Base-by-base conservation (phyloP, 2,797 vertebrate species). In the Dipus sagitta region DNA sequence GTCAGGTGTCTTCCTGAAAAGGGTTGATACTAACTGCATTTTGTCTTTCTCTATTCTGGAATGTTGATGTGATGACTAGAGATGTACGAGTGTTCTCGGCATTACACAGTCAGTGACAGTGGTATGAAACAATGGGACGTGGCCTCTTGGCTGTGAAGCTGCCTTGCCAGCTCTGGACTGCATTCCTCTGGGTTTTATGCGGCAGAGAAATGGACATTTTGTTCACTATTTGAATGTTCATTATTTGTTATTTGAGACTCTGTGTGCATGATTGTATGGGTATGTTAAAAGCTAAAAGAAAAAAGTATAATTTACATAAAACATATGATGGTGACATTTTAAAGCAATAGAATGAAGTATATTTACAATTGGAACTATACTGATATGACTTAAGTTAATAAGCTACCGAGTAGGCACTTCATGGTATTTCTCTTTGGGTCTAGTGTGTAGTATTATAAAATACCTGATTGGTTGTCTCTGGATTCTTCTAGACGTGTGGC, bases 321-420 rank as follows among this genome's bases (percentile, higher is more conserved):
- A 72, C 5, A 54, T n/a, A 5, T 71, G 58, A 78, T 3, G 64
- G 20, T 34, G 38, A 74, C n/a, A n/a, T n/a, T n/a, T n/a, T n/a
- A n/a, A n/a, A n/a, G n/a, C 60, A 58, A 80, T 88, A 47, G 38
- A 83, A 47, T 89, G 80, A 91, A 91, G 32, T 84, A 67, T 10
- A 54, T 11, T 72, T 93, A 70, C 72, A 21, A 24, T 4, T 86
- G 68, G 23, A 65, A 75, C 13, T 85, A 47, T 1, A 28, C 13
- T 74, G 47, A 58, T 85, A 65, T 47, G 54, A 67, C 84, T 90
- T 68, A 87, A 80, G 87, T 83, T 76, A 79, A 52, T 87, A 26
- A 65, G 79, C 52, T 90, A 83, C 67, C 26, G 93, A 28, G 38
- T 75, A 93, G 64, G 24, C 18, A 83, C 24, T 72, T 13, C 70